Percentiles rank a stretch among this genome's conserved stretches.
These are phyloP conservation scores for Calameuta filiformis DNA, from an alignment of 2,888 invertebrate genomes.

Conservation along the genomic window DNA sequence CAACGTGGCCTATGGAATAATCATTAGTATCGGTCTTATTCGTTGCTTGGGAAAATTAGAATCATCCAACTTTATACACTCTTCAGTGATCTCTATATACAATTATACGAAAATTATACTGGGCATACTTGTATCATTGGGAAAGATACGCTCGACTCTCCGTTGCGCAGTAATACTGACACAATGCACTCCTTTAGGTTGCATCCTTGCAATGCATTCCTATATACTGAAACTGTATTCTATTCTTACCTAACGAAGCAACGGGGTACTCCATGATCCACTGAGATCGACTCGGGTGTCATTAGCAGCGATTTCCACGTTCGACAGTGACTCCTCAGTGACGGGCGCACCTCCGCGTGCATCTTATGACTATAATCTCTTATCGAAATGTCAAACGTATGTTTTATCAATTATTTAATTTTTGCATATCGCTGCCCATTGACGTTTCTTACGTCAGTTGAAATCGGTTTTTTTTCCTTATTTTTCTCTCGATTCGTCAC, in stretches of 20 bases:
- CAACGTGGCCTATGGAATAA: neutral
- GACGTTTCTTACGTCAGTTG: neutral
- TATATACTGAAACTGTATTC: neutral
- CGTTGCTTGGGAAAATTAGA: neutral
- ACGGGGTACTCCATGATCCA: slow-evolving; percentile 35
- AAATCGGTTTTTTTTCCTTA: neutral
- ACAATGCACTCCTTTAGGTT: neutral
- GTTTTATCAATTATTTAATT: neutral
- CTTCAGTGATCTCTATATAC: neutral
- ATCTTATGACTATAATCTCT: neutral
- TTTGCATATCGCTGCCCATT: neutral
- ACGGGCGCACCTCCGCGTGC: neutral
- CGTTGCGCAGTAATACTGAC: neutral
- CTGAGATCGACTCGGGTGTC: slow-evolving; percentile 44
- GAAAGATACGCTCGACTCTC: neutral
- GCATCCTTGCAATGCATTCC: neutral
- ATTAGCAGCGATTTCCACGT: slow-evolving; percentile 38
- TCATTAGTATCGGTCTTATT: neutral
- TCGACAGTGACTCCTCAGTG: neutral
- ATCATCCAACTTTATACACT: neutral
- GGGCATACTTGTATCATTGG: neutral
- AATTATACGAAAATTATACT: too few species aligned
- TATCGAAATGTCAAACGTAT: neutral
- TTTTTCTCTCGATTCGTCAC: neutral
- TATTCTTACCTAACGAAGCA: slow-evolving; percentile 37